A percentile compares a stretch with the other conserved stretches of the same genome.
Conservation (phyloP, 1,140 invertebrate species). For the Planococcus citri region DNA sequence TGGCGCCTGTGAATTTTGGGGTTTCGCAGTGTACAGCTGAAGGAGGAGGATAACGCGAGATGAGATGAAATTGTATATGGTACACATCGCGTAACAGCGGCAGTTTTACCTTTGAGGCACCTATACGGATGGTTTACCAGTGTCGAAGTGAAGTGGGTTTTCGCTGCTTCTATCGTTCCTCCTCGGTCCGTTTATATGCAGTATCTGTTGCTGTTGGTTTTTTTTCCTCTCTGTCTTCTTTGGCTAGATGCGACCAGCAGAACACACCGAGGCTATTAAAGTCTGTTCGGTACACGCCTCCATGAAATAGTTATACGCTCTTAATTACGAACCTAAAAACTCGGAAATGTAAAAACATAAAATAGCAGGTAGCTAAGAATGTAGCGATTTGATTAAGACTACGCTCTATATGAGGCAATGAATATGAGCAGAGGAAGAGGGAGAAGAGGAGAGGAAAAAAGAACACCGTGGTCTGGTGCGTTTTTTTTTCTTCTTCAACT, state of each 20-base stretch:
- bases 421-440: too few species aligned
- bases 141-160: background rate
- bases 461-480: too few species aligned
- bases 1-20: background rate
- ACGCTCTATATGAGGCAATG: too few species aligned
- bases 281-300: background rate
- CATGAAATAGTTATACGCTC: background rate
- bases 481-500: too few species aligned
- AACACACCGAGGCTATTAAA: background rate
- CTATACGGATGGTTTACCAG: background rate
- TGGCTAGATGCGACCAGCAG: too few species aligned
- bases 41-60: too few species aligned
- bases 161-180: too few species aligned
- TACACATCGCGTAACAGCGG: constrained; percentile 4
- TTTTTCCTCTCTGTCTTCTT: background rate
- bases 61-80: background rate
- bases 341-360: background rate
- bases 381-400: background rate
- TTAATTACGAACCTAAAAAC: background rate
- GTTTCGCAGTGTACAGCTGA: background rate
- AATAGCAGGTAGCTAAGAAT: background rate
- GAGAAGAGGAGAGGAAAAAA: too few species aligned
- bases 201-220: too few species aligned
- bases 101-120: constrained; percentile 1
- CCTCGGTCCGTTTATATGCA: too few species aligned